Percentiles rank a stretch among this genome's conserved stretches.
phyloP scores from a whole-genome alignment of 2,113 vertebrate genomes.

The Regulus satrapa region DNA sequence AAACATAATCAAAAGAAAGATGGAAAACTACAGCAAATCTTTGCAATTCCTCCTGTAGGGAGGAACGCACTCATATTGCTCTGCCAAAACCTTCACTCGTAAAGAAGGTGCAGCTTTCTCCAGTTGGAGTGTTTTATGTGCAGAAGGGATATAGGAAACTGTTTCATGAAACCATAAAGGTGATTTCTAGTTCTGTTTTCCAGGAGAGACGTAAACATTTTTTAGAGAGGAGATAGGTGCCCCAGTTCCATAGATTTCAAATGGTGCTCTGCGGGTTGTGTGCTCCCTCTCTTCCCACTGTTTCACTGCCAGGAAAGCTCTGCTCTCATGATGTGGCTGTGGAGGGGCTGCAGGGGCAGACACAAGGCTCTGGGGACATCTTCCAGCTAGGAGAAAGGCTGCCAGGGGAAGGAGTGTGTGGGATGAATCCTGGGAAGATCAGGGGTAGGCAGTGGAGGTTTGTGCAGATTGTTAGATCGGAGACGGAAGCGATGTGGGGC shows the following conservation, averaged over 20 bases:
- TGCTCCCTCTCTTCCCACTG: neutral
- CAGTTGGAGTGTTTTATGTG: neutral
- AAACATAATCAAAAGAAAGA: neutral
- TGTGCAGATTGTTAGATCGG: neutral
- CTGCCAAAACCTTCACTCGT: neutral
- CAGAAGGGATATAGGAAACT: neutral
- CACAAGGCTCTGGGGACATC: neutral
- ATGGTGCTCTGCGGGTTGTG: neutral
- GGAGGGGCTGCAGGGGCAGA: neutral
- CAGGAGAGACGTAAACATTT: neutral
- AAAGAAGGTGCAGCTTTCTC: neutral
- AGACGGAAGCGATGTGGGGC: fast-evolving
- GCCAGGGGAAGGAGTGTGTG: neutral
- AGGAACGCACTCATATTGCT: neutral
- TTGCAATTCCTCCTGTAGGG: neutral
- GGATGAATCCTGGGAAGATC: neutral
- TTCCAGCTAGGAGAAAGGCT: neutral
- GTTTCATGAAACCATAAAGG: neutral
- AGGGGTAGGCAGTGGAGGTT: neutral
- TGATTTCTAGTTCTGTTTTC: neutral
- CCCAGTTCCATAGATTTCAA: neutral
- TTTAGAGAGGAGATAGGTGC: neutral
- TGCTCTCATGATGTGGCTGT: neutral
- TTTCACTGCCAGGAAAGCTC: neutral
- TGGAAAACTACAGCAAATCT: neutral